Evolutionary conservation across 2,113 vertebrate species (phyloP), one percentile per base, ranked within the genome.

Genomic region (Tauraco erythrolophus): DNA sequence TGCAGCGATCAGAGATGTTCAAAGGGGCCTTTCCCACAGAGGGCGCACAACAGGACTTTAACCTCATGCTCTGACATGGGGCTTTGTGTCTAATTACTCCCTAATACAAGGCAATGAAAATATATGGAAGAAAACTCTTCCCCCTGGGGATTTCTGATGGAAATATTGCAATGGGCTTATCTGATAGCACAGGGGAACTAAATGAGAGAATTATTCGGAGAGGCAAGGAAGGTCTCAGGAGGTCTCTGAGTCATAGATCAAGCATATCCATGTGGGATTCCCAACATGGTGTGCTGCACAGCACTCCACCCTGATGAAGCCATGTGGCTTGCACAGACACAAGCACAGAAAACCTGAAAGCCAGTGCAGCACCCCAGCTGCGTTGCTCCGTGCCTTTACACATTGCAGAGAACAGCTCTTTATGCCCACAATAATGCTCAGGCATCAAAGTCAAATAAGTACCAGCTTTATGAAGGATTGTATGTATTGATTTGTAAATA

Each of bases 401-500:
- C 24, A 6, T 83, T 43, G 45, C 2, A 23, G 48, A n/a, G 70
- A 89, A 30, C 86, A 84, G 24, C 72, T 35, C 68, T 74, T 92
- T 57, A 61, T 4, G 10, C 45, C 33, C 1, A 0, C 37, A 43
- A 2, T 54, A 71, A 91, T 35, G 58, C 56, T 92, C n/a, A 76
- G 94, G 39, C 37, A 68, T 7, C 46, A 51, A 93, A 93, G 79
- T 84, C 70, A 80, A 85, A 74, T 91, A 87, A 96, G 56, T 65
- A 51, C 39, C 57, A 46, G 94, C 70, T 77, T 95, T 91, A 83
- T 30, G 54, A 79, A 95, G 88, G 87, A 71, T 87, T 96, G 95
- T 65, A 72, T 46, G 88, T 90, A 96, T 94, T 84, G 96, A 96
- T 97, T 94, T 94, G 88, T 92, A 94, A 95, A 97, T 77, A 94